These are phyloP conservation scores for Mirza zaza DNA, from an alignment of 2,113 vertebrate species.

Conservation along the genomic window DNA sequence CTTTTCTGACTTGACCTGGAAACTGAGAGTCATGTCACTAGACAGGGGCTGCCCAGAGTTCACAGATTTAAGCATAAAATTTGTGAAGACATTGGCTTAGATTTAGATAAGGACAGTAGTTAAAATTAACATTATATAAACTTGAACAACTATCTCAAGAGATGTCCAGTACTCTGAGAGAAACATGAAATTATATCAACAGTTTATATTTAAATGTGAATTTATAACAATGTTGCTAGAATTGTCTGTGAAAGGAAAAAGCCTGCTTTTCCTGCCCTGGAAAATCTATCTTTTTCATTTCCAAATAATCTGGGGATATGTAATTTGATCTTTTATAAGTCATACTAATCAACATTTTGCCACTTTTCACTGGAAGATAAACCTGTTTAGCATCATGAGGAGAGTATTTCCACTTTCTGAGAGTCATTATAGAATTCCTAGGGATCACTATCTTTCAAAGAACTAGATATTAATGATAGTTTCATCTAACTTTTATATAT, in stretches of 20 bases:
- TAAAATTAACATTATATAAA: conserved; percentile 49
- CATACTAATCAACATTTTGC: neutral
- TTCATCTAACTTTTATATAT: neutral
- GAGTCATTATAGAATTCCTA: neutral
- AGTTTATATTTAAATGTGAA: conserved; percentile 59
- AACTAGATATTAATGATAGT: neutral
- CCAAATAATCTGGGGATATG: neutral
- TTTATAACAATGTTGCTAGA: conserved; percentile 47
- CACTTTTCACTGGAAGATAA: conserved; percentile 5
- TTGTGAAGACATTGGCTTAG: conserved; percentile 49
- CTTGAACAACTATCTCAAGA: conserved; percentile 31
- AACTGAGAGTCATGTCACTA: conserved; percentile 54
- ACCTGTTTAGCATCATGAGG: neutral
- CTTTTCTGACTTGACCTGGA: conserved; percentile 64
- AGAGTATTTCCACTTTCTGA: neutral
- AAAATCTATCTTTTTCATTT: neutral
- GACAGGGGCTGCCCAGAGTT: conserved; percentile 54
- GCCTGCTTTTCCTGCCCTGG: neutral
- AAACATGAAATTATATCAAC: conserved; percentile 24
- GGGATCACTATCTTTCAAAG: neutral
- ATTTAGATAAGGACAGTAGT: conserved; percentile 49
- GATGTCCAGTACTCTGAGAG: neutral
- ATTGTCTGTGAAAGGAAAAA: conserved; percentile 33
- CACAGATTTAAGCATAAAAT: conserved; percentile 49
- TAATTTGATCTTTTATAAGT: neutral